Evolutionary conservation across 2,113 vertebrate species (phyloP).

Genomic region (Baryphthengus martii): DNA sequence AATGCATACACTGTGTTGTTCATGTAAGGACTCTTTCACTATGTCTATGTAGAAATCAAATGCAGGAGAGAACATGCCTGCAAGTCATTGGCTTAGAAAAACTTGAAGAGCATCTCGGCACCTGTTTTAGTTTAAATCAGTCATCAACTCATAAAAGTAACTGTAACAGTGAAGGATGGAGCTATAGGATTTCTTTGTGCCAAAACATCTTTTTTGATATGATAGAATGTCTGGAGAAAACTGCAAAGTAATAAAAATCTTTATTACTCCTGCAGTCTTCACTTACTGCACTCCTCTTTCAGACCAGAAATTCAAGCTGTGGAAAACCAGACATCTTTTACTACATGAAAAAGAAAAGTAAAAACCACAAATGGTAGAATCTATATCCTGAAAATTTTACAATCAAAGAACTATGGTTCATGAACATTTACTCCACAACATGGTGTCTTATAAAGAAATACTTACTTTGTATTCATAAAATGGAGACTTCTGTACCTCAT

Average conservation of each 20-base stretch:
- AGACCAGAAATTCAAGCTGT: not conserved
- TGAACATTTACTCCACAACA: not conserved
- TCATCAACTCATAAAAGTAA: not conserved
- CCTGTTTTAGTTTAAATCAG: not conserved
- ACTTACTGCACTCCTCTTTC: not conserved
- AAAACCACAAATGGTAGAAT: not conserved
- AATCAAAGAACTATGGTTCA: not conserved
- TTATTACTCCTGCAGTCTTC: not conserved
- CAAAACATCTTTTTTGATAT: not conserved
- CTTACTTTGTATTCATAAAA: constrained; percentile 90
- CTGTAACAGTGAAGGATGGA: rapidly evolving
- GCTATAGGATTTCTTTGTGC: not conserved
- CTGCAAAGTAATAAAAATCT: not conserved
- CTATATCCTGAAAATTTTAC: not conserved
- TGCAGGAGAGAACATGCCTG: not conserved
- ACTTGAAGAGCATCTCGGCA: not conserved
- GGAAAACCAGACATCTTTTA: not conserved
- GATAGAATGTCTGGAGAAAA: not conserved
- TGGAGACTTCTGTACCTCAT: constrained; percentile 81
- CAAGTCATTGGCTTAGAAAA: not conserved
- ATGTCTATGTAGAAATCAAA: not conserved
- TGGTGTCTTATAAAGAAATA: not conserved
- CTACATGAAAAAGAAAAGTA: not conserved
- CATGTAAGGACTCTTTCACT: not conserved
- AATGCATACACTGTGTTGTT: not conserved